Conservation (phyloP, 2,113 vertebrate species). For the Alethe diademata region DNA sequence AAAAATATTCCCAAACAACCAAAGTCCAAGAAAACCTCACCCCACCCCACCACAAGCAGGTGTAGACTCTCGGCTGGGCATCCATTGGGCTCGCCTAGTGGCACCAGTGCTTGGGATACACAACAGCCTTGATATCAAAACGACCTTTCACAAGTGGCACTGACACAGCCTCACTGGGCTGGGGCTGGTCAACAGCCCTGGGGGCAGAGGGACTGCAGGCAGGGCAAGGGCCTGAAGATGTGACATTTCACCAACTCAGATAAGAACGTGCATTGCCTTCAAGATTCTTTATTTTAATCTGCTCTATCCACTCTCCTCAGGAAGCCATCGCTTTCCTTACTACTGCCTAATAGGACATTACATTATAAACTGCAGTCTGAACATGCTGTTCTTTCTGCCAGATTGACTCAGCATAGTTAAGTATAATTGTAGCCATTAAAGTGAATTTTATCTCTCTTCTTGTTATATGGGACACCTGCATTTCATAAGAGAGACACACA, state of each 20-base stretch:
- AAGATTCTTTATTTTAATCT: not conserved
- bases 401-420: not conserved
- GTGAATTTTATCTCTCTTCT: not conserved
- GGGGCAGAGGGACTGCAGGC: not conserved
- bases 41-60: too few relatives aligned
- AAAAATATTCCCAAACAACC: not conserved
- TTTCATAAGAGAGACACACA: not conserved
- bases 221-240: not conserved
- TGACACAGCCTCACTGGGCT: not conserved
- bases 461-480: not conserved
- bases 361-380: not conserved
- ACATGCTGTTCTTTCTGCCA: conserved; percentile 24
- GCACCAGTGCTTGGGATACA: not conserved
- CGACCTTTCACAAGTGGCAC: not conserved
- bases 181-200: not conserved
- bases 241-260: not conserved
- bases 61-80: not conserved
- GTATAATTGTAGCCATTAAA: not conserved
- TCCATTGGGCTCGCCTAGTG: fast-evolving
- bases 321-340: not conserved
- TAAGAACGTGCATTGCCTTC: not conserved
- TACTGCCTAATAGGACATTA: not conserved
- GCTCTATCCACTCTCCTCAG: not conserved
- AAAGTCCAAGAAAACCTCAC: not conserved
- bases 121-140: not conserved